These are phyloP conservation scores for Cavia aperea DNA, from an alignment of 2,113 vertebrate genomes.

Conservation along the genomic window DNA sequence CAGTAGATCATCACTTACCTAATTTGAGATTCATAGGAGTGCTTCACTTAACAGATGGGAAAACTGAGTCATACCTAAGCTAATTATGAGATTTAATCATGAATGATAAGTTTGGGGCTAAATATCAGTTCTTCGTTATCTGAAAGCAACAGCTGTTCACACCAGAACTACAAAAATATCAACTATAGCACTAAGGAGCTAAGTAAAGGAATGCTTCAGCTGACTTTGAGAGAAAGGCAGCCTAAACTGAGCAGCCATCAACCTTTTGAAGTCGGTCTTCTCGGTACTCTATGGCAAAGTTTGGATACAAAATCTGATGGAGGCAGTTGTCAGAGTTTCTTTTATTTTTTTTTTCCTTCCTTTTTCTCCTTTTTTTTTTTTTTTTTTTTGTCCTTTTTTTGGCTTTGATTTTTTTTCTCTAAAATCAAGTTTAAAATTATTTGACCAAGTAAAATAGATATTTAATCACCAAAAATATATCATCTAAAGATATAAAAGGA, in stretches of 20 bases:
- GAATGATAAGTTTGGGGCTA: not conserved
- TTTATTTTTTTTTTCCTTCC: too few species aligned
- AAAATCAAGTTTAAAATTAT: conserved; percentile 35
- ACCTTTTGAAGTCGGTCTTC: conserved; percentile 9
- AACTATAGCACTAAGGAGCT: not conserved
- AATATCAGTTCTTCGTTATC: conserved; percentile 21
- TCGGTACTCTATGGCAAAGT: not conserved
- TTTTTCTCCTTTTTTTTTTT: not conserved
- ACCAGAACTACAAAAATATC: not conserved
- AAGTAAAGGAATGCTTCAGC: not conserved
- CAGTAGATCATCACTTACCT: not conserved
- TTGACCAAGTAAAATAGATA: not conserved
- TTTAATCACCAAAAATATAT: not conserved
- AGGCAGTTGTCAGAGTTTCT: not conserved
- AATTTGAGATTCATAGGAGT: not conserved
- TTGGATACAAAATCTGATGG: not conserved
- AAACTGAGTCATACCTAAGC: not conserved
- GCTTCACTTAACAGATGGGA: not conserved
- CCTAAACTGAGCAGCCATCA: not conserved
- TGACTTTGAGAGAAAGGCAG: conserved; percentile 17
- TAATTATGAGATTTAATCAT: not conserved
- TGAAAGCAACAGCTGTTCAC: not conserved
- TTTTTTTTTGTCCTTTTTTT: not conserved
- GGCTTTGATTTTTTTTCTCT: conserved; percentile 7
- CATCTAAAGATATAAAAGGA: conserved; percentile 31